These are phyloP conservation scores for Lasioglossum leucozonium DNA, from an alignment of 2,888 invertebrate species.

Conservation along the genomic window DNA sequence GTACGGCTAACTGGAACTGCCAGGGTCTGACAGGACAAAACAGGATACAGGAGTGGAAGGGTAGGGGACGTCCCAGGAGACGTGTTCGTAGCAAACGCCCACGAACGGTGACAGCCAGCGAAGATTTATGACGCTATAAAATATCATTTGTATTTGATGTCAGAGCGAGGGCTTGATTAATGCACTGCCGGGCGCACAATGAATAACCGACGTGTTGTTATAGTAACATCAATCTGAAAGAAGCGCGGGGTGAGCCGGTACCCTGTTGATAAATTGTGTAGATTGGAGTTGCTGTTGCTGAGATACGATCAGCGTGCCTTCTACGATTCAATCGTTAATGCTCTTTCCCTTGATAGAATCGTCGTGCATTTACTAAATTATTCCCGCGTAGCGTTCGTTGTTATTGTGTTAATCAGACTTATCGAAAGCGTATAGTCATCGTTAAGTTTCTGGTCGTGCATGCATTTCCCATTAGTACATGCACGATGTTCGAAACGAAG, in stretches of 20 bases:
- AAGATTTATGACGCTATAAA: conserved; percentile 84
- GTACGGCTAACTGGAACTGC: conserved; percentile 68
- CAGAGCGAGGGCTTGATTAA: conserved; percentile 83
- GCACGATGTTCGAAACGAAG: not conserved
- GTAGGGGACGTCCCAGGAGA: conserved; percentile 68
- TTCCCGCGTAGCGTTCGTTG: conserved; percentile 31
- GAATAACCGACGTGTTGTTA: conserved; percentile 81
- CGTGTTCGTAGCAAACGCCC: conserved; percentile 76
- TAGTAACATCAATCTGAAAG: conserved; percentile 81
- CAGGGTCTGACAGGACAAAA: conserved; percentile 56
- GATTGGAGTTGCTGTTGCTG: conserved; percentile 78
- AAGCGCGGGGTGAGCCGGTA: conserved; percentile 73
- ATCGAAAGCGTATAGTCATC: not conserved
- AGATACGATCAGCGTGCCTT: conserved; percentile 78
- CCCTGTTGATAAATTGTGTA: conserved; percentile 81
- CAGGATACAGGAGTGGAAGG: conserved; percentile 48
- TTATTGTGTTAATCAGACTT: conserved; percentile 16
- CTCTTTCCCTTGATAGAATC: conserved; percentile 55
- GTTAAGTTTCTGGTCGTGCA: not conserved
- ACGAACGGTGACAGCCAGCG: conserved; percentile 79
- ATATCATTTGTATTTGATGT: conserved; percentile 85
- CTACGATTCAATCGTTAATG: conserved; percentile 80
- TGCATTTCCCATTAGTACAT: not conserved
- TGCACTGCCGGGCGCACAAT: conserved; percentile 79
- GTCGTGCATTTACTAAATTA: conserved; percentile 44